Evolutionary conservation across 1,140 invertebrate species (phyloP).

Genomic region (Hylaeus anthracinus): DNA sequence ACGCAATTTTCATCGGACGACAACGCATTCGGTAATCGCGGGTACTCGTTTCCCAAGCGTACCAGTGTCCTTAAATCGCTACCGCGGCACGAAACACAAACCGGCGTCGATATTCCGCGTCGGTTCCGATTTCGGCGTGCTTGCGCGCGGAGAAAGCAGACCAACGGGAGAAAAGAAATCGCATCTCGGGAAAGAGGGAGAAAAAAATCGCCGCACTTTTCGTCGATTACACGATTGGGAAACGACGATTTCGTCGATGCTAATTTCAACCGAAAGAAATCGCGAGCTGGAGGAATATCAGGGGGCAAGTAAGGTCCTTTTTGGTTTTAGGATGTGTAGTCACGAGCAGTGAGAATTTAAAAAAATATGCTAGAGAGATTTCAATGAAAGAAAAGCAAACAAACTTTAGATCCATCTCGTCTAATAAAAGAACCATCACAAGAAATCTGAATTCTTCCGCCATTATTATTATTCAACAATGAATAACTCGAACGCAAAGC

Average conservation of each 20-base stretch:
- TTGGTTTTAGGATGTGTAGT: no score
- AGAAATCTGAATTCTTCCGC: no score
- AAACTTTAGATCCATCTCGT: no score
- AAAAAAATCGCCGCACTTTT: background rate
- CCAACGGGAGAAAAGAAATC: background rate
- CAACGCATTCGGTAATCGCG: background rate
- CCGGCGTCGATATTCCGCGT: background rate
- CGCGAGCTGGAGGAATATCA: no score
- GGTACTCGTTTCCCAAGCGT: background rate
- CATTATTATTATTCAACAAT: no score
- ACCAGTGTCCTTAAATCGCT: background rate
- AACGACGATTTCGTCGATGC: background rate
- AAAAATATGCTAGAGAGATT: no score
- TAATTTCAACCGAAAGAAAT: no score
- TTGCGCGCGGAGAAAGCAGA: constrained; percentile 15
- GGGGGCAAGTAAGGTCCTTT: no score
- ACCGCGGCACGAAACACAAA: background rate
- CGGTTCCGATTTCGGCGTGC: background rate
- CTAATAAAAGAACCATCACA: no score
- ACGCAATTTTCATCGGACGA: constrained; percentile 9
- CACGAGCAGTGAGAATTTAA: no score
- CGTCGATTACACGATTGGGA: constrained; percentile 6
- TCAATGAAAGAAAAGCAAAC: no score
- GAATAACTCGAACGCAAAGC: no score
- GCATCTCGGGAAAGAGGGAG: background rate